These are phyloP conservation scores for human (Homo sapiens) DNA, from an alignment of 2,113 vertebrate species.

Conservation along the genomic window DNA sequence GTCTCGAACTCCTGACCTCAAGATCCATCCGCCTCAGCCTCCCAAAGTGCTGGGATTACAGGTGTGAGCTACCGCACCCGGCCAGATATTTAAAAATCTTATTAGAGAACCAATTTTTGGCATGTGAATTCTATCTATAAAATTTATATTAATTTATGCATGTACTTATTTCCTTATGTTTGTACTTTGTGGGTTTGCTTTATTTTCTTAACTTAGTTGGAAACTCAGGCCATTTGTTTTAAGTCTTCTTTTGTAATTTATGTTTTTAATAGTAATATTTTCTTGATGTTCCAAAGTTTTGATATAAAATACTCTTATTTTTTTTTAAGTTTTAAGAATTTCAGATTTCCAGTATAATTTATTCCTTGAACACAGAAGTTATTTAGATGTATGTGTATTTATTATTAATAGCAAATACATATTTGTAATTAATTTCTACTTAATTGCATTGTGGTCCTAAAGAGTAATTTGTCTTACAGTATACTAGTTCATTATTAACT, in stretches of 20 bases:
- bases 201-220: neutral
- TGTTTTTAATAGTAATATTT: neutral
- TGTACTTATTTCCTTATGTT: neutral
- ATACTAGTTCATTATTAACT: neutral
- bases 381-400: neutral
- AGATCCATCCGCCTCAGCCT: too few relatives aligned
- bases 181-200: neutral
- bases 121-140: neutral
- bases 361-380: neutral
- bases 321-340: conserved; percentile 14
- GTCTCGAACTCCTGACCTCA: too few relatives aligned
- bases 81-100: neutral
- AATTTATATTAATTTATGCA: conserved; percentile 7
- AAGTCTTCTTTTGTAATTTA: neutral
- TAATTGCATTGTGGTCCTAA: neutral
- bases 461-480: neutral
- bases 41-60: too few relatives aligned
- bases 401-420: neutral
- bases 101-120: neutral
- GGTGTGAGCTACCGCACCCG: too few relatives aligned
- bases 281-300: neutral
- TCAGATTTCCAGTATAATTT: neutral
- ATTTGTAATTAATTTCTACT: neutral
- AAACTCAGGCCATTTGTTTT: neutral
- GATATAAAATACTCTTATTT: neutral